Evolutionary conservation across 2,113 vertebrate genomes (phyloP).

Genomic region (Solea senegalensis): DNA sequence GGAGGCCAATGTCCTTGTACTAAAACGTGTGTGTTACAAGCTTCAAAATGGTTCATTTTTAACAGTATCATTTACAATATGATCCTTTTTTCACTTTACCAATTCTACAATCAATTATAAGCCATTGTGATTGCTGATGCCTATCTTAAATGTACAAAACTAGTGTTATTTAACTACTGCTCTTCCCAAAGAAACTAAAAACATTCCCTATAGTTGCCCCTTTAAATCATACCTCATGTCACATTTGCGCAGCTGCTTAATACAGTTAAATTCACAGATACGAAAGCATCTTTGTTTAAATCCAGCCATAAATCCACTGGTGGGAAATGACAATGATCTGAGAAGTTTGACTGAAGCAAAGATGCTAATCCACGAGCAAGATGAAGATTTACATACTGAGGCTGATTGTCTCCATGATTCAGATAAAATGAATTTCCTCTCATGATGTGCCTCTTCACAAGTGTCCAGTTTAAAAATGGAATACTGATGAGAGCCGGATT

Average conservation of each 20-base stretch:
- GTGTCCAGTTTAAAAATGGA: slow-evolving; percentile 5
- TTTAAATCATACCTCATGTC: no score
- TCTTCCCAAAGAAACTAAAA: no score
- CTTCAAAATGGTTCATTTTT: no score
- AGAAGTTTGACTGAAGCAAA: slow-evolving; percentile 8
- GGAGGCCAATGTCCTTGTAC: background rate
- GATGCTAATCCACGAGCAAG: slow-evolving; percentile 31
- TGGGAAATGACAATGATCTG: slow-evolving; percentile 41
- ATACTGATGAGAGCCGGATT: slow-evolving; percentile 14
- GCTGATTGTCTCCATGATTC: background rate
- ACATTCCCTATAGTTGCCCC: no score
- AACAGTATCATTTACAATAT: no score
- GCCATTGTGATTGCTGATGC: no score
- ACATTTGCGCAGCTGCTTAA: background rate
- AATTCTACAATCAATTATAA: no score
- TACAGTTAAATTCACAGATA: background rate
- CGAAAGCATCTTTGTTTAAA: slow-evolving; percentile 5
- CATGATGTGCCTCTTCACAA: slow-evolving; percentile 15
- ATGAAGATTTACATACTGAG: slow-evolving; percentile 24
- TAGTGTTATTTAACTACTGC: no score
- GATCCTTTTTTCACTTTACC: no score
- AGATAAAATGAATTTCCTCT: background rate
- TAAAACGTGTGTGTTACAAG: background rate
- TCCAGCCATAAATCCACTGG: slow-evolving; percentile 20
- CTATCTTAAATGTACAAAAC: no score